Base-by-base conservation (phyloP, 2,888 invertebrate genomes). In the Lottia scabra region DNA sequence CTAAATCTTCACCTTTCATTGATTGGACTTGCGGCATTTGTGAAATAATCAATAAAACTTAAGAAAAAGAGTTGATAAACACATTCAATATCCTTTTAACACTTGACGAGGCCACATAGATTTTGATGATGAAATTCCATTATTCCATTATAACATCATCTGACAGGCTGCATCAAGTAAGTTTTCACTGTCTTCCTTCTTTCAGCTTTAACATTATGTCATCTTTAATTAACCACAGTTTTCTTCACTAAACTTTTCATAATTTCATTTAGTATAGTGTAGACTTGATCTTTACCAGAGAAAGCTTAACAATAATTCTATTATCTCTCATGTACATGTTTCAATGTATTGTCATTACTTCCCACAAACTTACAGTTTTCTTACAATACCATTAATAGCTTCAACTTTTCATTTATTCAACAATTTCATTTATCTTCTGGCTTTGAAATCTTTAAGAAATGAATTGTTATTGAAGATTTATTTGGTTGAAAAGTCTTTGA, bases 1-100 rank as follows among this genome's bases (percentile, higher is more conserved):
- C 56, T 56, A 56, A 56, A 56, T 56, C 56, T 56, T 56, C 56
- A 56, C 56, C 56, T 56, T 56, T 56, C 56, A 56, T 56, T 56
- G 56, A 56, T 56, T 56, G 56, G 56, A 56, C 56, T 56, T 56
- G 56, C 56, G 56, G 56, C 56, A 56, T 56, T 56, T 56, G 56
- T 56, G 56, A 56, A 56, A 56, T 56, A 56, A 56, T 56, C 56
- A 56, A 56, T 56, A 56, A 56, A 56, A 56, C 56, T 56, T 56
- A 56, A 56, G 56, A 56, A 56, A 56, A 56, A 56, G 56, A 56
- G 56, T 56, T 56, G 56, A 56, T 56, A 56, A 56, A 56, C 56
- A 56, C 56, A 56, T 56, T 56, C 56, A 56, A 56, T 56, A 56
- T 56, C 56, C 56, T 56, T 56, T 56, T 56, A 56, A 56, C 56